A percentile compares a stretch with the other conserved stretches of the same genome.
These are phyloP conservation scores for Anguilla megastoma DNA, from an alignment of 2,797 vertebrate genomes.

Conservation along the genomic window DNA sequence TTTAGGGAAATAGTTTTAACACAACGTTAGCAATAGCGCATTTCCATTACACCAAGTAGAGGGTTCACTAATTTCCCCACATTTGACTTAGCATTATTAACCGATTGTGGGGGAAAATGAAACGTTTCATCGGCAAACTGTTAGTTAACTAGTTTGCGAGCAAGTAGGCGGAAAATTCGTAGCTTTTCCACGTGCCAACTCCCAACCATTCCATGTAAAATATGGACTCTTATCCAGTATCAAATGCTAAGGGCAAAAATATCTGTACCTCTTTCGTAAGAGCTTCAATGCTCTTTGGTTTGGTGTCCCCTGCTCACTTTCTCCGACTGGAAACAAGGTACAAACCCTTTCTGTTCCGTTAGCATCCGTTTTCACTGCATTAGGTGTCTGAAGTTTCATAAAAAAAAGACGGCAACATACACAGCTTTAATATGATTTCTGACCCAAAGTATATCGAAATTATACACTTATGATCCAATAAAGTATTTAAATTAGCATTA, in stretches of 20 bases:
- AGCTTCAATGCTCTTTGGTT: background rate
- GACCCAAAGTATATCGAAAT: background rate
- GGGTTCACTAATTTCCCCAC: background rate
- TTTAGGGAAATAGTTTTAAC: background rate
- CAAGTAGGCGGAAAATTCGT: background rate
- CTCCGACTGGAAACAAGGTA: constrained; percentile 23
- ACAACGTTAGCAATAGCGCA: background rate
- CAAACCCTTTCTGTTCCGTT: constrained; percentile 19
- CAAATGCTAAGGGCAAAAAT: background rate
- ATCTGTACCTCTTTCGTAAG: background rate
- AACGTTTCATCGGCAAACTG: background rate
- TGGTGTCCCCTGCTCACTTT: background rate
- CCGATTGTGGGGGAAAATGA: background rate
- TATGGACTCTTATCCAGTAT: background rate
- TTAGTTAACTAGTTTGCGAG: background rate
- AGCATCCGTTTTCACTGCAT: background rate
- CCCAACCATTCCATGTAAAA: background rate
- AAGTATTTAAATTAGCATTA: background rate
- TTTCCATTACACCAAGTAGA: background rate
- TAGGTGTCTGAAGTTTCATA: background rate
- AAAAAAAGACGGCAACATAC: background rate
- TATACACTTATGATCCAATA: background rate
- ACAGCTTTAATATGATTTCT: background rate
- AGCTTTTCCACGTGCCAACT: background rate
- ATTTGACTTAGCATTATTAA: background rate